Evolutionary conservation across 1,140 invertebrate genomes (phyloP), one percentile per base, ranked within the genome.

Genomic region (Gonioctena quinquepunctata): DNA sequence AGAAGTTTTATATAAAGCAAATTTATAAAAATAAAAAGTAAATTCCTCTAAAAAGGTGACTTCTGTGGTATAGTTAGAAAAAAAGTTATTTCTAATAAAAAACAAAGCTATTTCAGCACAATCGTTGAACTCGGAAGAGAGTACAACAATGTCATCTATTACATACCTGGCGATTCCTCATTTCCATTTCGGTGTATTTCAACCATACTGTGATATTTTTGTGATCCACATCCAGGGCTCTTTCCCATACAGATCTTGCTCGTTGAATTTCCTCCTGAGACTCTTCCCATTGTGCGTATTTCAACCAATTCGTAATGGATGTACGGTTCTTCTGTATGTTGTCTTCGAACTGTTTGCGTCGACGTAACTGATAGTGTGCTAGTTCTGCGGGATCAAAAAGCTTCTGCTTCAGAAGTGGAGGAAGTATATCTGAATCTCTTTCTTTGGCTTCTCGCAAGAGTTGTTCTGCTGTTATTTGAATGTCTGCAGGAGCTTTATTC

Each of bases 391-490:
- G 96, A 89, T 99, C 98, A 16, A 96, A 98, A 74, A 99, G 99
- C 84, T 99, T 99, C 84, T 99, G 98, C 82, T 99, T 99, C 3
- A 98, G 98, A 62, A 97, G 97, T 16, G 96, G 96, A 49, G 97
- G 96, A 67, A 98, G 89, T 75, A 99, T 97, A 89, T 99, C 98
- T 65, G 99, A 86, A 84, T 99, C 97, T 83, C 98, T 88, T 84
- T 99, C 98, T 86, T 99, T 99, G 0, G 98, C 98, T 87, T 99
- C 98, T 67, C 98, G 87, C 19, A 99, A 84, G 60, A 99, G 85
- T 82, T 99, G 98, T 81, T 99, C 98, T 13, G 98, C 98, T 67
- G 98, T 99, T 48, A 99, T 99, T 89, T 99, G 98, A 69, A 99
- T 95, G 84, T 98, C 95, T 6, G 98, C 98, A 33, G 98, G 96